Base-by-base conservation (phyloP, 2,888 invertebrate genomes). In the Loripinus fragilis region DNA sequence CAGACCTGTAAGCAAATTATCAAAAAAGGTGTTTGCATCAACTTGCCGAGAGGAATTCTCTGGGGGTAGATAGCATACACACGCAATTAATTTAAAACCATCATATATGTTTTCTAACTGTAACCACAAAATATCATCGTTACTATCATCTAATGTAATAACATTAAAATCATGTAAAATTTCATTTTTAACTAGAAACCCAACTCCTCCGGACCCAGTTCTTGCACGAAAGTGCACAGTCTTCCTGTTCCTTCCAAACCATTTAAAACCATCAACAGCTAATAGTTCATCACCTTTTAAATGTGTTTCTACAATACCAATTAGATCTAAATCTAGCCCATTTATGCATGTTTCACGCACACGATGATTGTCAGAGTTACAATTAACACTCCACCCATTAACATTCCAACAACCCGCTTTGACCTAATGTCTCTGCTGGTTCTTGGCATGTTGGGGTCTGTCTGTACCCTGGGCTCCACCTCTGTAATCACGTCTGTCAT, bases 1-100 rank as follows among this genome's bases (percentile, higher is more conserved):
- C n/a, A 74, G 17, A 30, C 60, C 55, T 23, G 74, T 41, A 17
- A 68, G 17, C 5, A 79, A 60, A 12, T 50, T 33, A 48, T 79
- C 75, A 66, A 64, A 74, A 71, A 79, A 74, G 15, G 17, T 17
- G 65, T 71, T 68, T 17, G 71, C 72, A 72, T 79, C 72, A 65
- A 79, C 64, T 8, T 64, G 20, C 23, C 69, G 45, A 23, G 75
- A 71, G 8, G 79, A 74, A 33, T 71, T 72, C 28, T 71, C 70
- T 35, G 50, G 52, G 3, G 70, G 52, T 30, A 70, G 25, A 23
- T 70, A 70, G 52, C 70, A 70, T 1, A 70, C 70, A 52, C 70
- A 68, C 12, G 30, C 15, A 12, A 68, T 15, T 68, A 38, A 8
- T 5, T 12, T 38, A 8, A 38, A 38, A 38, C 38, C 12, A 12